phyloP scores from a whole-genome alignment of 1,140 invertebrate species.

The Dendrolimus kikuchii region DNA sequence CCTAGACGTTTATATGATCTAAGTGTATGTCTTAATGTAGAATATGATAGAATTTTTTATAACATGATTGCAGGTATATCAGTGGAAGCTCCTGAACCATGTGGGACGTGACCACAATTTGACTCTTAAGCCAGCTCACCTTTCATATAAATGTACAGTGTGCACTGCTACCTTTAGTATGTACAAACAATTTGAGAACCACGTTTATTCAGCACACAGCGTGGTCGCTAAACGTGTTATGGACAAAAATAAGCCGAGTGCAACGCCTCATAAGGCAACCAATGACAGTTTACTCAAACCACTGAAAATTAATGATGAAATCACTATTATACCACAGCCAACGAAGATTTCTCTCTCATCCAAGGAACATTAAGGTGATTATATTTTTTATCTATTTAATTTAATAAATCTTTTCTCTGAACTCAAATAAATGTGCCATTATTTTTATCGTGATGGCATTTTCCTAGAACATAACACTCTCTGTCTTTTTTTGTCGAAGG shows the following conservation, averaged over 20 bases:
- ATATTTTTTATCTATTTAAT: conserved; percentile 1
- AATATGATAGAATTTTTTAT: too few relatives aligned
- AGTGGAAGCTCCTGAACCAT: conserved; percentile 93
- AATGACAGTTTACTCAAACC: conserved; percentile 80
- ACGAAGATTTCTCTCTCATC: conserved; percentile 16
- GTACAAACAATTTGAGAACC: conserved; percentile 96
- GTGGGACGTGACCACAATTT: conserved; percentile 92
- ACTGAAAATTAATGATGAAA: conserved; percentile 91
- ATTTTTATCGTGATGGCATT: too few relatives aligned
- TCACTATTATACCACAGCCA: conserved; percentile 91
- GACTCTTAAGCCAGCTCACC: conserved; percentile 91
- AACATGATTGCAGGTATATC: conserved; percentile 84
- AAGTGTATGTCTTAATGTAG: too few relatives aligned
- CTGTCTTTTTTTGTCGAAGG: too few relatives aligned
- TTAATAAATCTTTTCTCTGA: background rate
- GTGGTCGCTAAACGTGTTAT: conserved; percentile 86
- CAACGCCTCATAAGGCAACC: conserved; percentile 38
- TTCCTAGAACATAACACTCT: too few relatives aligned
- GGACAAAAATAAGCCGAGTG: conserved; percentile 79
- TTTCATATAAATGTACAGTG: conserved; percentile 95
- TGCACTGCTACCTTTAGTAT: conserved; percentile 95
- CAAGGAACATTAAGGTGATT: conserved; percentile 34
- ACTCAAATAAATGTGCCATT: background rate
- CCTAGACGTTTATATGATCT: too few relatives aligned
- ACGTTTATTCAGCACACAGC: conserved; percentile 94